Evolutionary conservation across 1,140 invertebrate species (phyloP), one percentile per base, ranked within the genome.

Genomic region (Aphaenogaster ashmeadi): DNA sequence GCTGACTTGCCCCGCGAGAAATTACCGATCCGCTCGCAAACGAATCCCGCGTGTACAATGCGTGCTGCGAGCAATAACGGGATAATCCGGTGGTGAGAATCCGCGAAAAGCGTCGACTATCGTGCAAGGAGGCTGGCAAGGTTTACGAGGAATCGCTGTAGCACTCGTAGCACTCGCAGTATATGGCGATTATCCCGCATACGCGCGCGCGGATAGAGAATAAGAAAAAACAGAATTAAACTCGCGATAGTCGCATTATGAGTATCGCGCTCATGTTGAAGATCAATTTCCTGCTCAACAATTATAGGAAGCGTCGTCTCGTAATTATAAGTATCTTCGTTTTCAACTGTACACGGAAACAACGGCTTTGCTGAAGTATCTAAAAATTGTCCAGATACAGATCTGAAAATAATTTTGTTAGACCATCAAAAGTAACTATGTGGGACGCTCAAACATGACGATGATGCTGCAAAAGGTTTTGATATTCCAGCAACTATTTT

Each of bases 1-100:
- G 72, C 66, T 78, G 78, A 91, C 83, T 90, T 78, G 81, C 87
- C 83, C 87, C 87, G 81, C 90, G 83, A 85, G 77, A 91, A 91
- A 90, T 90, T 90, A 90, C 80, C 75, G 87, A 88, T 80, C 80
- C 86, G 60, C 75, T 86, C 41, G 89, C 86, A 81, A 90, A 85
- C 87, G 89, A 83, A 90, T 90, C 58, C 71, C 72, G 78, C 89
- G 62, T 56, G 71, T 52, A 56, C 47, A 80, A 67, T 50, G 78
- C 72, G 89, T 77, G 71, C 58, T 58, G 60, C 38, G 72, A 72
- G 86, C 83, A 90, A 90, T 88, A 90, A 90, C 86, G 56, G 74
- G 41, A 64, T 41, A 78, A 72, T 54, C 21, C 27, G 47, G 52
- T 41, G 83, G 52, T 21, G 58, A 77, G 27, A 47, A 62, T 74